Percentiles rank a stretch among this genome's conserved stretches.
Evolutionary conservation across 2,797 vertebrate species (phyloP).

Genomic region (Anomalospiza imberbis): DNA sequence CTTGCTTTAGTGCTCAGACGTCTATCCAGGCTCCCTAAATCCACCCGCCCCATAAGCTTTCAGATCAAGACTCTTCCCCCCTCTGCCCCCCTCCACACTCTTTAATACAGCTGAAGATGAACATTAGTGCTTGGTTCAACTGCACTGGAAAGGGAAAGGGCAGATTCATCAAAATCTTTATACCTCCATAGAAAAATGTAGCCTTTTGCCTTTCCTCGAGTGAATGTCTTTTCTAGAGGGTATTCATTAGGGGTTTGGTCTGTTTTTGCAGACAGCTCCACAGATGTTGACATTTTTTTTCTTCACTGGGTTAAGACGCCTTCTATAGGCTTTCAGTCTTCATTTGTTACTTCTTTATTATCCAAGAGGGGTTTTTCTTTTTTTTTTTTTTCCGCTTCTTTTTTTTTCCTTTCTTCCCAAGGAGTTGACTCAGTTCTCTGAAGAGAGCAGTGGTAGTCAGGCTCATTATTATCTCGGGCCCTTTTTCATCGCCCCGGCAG

Average conservation of each 20-base stretch:
- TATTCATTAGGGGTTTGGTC: conserved; percentile 74
- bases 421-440: conserved; percentile 74
- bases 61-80: conserved; percentile 76
- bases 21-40: conserved; percentile 32
- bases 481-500: conserved; percentile 76
- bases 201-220: conserved; percentile 80
- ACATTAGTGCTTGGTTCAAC: conserved; percentile 80
- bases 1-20: conserved; percentile 49
- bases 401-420: conserved; percentile 40
- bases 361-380: conserved; percentile 68
- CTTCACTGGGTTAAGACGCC: conserved; percentile 86
- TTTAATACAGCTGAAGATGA: conserved; percentile 77
- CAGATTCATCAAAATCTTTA: conserved; percentile 75
- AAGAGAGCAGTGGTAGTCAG: conserved; percentile 85
- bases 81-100: background rate
- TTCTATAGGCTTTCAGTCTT: conserved; percentile 91
- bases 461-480: conserved; percentile 82
- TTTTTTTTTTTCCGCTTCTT: background rate
- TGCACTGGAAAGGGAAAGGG: conserved; percentile 77
- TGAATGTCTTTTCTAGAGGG: conserved; percentile 79
- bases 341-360: conserved; percentile 90
- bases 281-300: conserved; percentile 94
- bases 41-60: conserved; percentile 65
- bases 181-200: conserved; percentile 78
- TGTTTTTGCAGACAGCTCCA: conserved; percentile 81